Evolutionary conservation across 2,113 vertebrate genomes (phyloP), one percentile per base, ranked within the genome.

Genomic region (Lasiurus cinereus): DNA sequence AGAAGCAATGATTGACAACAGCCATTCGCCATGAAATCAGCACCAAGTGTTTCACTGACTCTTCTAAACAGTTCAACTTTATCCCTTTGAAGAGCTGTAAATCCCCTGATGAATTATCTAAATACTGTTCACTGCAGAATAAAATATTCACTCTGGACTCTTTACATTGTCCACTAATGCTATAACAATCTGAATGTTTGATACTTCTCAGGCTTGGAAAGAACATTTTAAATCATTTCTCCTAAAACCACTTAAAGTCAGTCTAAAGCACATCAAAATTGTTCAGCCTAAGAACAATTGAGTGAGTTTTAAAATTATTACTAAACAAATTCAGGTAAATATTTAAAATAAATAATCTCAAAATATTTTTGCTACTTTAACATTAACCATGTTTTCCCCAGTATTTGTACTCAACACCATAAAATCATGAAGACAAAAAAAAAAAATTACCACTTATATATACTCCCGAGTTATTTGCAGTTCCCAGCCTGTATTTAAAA

Each of bases 401-500:
- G 88, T 73, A 88, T 91, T 93, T 95, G 52, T 85, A 96, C 94
- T 94, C 62, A 88, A 84, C n/a, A 85, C 83, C 72, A 56, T 15
- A 72, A 62, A 83, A 94, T 77, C 80, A 84, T 31, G 18, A 66
- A 83, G 33, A 87, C 90, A 50, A 83, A 88, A 94, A 80, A 94
- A 80, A 74, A 72, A 76, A 91, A 64, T 64, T 31, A 46, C 82
- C 72, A 59, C 50, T 73, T 76, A 21, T 39, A 64, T 79, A 31
- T 22, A 36, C 33, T 94, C 72, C 72, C 18, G 67, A 94, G 80
- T 91, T 95, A 94, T 93, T 96, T 94, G 88, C 84, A 93, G 92
- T 95, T 94, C 67, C 33, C 48, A 64, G 27, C 67, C 92, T 69
- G 62, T 90, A 92, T 80, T 96, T 96, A 95, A 95, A 96, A 77